Evolutionary conservation across 2,888 invertebrate species (phyloP).

Genomic region (Agriopis marginaria): DNA sequence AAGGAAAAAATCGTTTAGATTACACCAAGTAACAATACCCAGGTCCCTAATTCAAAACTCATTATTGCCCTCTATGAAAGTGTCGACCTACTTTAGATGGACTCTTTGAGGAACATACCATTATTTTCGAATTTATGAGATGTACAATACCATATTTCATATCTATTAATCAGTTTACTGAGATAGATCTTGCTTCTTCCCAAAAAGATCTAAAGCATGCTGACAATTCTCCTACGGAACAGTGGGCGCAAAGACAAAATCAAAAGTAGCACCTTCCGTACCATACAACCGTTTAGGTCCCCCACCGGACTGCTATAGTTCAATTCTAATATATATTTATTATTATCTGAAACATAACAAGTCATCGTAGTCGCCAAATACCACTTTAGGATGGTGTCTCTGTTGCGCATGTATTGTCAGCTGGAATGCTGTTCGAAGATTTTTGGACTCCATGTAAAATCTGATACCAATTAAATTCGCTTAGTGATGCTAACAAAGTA

Average conservation of each 20-base stretch:
- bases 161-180: too few relatives aligned
- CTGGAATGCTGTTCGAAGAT: background rate
- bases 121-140: too few relatives aligned
- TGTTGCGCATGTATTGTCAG: conserved; percentile 29
- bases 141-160: too few relatives aligned
- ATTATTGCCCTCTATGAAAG: too few relatives aligned
- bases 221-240: conserved; percentile 30
- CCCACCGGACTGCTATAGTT: conserved; percentile 45
- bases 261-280: conserved; percentile 22
- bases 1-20: too few relatives aligned
- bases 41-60: too few relatives aligned
- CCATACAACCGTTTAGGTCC: conserved; percentile 29
- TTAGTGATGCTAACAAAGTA: too few relatives aligned
- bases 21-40: too few relatives aligned
- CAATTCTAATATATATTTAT: conserved; percentile 41
- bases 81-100: too few relatives aligned
- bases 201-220: conserved; percentile 16
- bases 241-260: conserved; percentile 28
- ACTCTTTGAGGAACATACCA: too few relatives aligned
- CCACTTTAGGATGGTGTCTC: conserved; percentile 19
- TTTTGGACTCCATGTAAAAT: background rate
- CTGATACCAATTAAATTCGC: background rate
- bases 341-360: conserved; percentile 34
- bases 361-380: conserved; percentile 14
- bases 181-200: background rate